These are phyloP conservation scores for Drosophila setifemur DNA, from an alignment of 1,140 invertebrate species.

Conservation along the genomic window DNA sequence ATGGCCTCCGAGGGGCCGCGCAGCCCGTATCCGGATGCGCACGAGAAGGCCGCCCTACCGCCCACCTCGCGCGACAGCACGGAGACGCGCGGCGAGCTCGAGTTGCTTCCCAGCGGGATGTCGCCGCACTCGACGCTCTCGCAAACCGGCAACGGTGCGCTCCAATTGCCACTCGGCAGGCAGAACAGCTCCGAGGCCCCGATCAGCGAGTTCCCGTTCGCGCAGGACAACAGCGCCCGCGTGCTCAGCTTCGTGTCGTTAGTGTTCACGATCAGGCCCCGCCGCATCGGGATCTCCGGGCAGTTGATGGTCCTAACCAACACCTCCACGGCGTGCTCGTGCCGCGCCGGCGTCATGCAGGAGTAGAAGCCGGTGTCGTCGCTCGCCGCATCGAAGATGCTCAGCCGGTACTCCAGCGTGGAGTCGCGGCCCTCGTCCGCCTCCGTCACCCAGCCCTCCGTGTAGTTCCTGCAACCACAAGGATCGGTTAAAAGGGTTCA, in stretches of 20 bases:
- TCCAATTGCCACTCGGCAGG: conserved; percentile 92
- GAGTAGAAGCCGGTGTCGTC: conserved; percentile 92
- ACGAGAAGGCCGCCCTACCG: conserved; percentile 90
- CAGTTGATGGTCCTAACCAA: conserved; percentile 92
- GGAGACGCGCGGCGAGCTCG: conserved; percentile 86
- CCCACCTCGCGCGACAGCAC: conserved; percentile 90
- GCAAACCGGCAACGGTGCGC: conserved; percentile 89
- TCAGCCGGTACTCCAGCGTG: conserved; percentile 91
- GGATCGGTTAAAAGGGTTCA: background rate
- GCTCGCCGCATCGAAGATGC: conserved; percentile 89
- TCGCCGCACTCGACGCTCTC: conserved; percentile 92
- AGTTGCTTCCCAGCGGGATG: conserved; percentile 83
- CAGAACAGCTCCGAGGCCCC: conserved; percentile 89
- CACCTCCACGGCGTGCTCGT: conserved; percentile 91
- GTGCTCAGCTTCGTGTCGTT: conserved; percentile 89
- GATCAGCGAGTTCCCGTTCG: conserved; percentile 91
- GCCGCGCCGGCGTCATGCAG: conserved; percentile 91
- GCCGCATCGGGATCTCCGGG: conserved; percentile 86
- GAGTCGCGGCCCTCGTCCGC: conserved; percentile 90
- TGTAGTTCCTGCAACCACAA: conserved; percentile 85
- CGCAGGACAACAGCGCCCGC: conserved; percentile 89
- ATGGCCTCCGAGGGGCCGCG: conserved; percentile 88
- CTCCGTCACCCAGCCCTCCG: conserved; percentile 92
- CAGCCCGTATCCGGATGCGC: conserved; percentile 90
- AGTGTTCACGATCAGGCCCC: conserved; percentile 88